These are phyloP conservation scores for Varanus komodoensis DNA, from an alignment of 2,113 vertebrate genomes.

Conservation along the genomic window DNA sequence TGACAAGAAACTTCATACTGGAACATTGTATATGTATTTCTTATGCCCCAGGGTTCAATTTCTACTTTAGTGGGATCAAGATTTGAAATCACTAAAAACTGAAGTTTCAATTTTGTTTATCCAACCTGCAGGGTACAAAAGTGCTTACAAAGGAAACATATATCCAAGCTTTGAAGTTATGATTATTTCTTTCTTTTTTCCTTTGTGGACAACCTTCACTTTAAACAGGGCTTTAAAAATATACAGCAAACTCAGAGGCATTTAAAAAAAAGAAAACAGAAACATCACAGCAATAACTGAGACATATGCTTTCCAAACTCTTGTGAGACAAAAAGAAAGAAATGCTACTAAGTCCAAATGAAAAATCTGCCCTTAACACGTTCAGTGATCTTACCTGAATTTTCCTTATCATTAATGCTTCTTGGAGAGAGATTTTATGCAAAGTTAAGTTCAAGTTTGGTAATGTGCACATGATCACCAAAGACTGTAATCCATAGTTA, in stretches of 20 bases:
- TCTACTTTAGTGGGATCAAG: conserved; percentile 15
- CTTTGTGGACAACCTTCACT: neutral
- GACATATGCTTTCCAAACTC: neutral
- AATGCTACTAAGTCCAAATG: conserved; percentile 15
- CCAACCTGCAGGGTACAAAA: conserved; percentile 18
- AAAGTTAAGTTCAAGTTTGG: neutral
- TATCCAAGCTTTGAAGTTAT: conserved; percentile 17
- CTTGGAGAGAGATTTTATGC: conserved; percentile 57
- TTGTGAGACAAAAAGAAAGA: neutral
- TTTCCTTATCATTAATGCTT: conserved; percentile 54
- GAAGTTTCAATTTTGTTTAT: conserved; percentile 1
- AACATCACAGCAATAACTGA: neutral
- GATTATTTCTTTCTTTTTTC: neutral
- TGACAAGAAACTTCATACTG: conserved; percentile 2
- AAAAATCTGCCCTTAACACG: conserved; percentile 51
- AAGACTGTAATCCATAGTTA: conserved; percentile 19
- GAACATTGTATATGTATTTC: conserved; percentile 1
- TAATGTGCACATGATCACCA: conserved; percentile 51
- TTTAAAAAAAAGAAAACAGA: neutral
- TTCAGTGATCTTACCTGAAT: conserved; percentile 50
- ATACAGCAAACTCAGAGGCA: neutral
- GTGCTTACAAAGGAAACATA: conserved; percentile 7
- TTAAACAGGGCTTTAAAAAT: conserved; percentile 3
- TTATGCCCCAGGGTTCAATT: conserved; percentile 28
- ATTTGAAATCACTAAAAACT: conserved; percentile 16